These are phyloP conservation scores for Dromiciops gliroides DNA, from an alignment of 2,113 vertebrate species.

Conservation along the genomic window DNA sequence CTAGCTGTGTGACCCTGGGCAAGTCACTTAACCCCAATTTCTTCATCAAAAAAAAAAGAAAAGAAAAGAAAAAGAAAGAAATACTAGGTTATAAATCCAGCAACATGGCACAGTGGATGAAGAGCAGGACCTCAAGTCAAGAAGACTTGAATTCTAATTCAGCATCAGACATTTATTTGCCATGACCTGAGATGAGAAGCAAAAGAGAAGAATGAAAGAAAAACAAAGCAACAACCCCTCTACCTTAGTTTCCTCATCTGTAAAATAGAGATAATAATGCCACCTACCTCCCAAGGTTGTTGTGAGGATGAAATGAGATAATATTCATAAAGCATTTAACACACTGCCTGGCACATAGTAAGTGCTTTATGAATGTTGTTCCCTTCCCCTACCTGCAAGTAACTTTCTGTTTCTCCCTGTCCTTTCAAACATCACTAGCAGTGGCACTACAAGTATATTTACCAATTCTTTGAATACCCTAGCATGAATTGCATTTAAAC, in stretches of 20 bases:
- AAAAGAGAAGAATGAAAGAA: too few species aligned
- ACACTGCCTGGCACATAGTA: background rate
- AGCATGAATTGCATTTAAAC: background rate
- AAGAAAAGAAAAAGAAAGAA: too few species aligned
- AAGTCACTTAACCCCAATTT: too few species aligned
- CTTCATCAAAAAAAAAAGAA: too few species aligned
- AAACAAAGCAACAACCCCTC: too few species aligned
- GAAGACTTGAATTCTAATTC: background rate
- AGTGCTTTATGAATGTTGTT: background rate
- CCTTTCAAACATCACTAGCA: background rate
- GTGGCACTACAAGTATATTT: background rate
- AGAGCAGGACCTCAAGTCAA: background rate
- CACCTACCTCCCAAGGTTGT: background rate
- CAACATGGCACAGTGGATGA: background rate
- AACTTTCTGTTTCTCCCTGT: background rate
- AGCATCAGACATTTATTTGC: background rate
- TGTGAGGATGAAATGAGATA: background rate
- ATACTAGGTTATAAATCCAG: slow-evolving; percentile 27
- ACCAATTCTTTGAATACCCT: background rate
- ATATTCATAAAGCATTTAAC: background rate
- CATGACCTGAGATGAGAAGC: background rate
- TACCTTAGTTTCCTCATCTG: background rate
- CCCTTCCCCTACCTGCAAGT: too few species aligned
- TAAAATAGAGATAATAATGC: background rate
- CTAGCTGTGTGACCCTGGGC: too few species aligned